A percentile compares a stretch with the other conserved stretches of the same genome.
Evolutionary conservation across 2,113 vertebrate species (phyloP).

Genomic region (Chunga burmeisteri): DNA sequence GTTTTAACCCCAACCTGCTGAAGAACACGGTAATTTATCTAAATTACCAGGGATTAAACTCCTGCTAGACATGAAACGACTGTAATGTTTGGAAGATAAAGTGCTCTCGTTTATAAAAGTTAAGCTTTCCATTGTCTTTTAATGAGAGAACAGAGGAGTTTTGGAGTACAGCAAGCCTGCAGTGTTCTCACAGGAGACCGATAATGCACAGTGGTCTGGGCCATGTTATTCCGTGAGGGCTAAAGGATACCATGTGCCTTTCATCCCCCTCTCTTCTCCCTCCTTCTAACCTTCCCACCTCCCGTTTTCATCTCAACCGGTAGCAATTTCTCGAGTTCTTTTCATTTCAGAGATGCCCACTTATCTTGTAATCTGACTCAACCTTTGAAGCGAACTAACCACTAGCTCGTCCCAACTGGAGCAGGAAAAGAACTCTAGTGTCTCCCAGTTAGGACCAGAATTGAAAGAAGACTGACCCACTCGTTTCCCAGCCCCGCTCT

Average conservation of each 20-base stretch:
- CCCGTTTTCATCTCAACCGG: neutral
- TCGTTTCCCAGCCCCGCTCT: neutral
- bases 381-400: constrained; percentile 21
- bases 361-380: constrained; percentile 67
- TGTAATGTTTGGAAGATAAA: constrained; percentile 2
- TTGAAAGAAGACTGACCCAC: neutral
- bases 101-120: neutral
- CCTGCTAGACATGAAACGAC: neutral
- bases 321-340: constrained; percentile 31
- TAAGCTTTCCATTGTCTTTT: neutral
- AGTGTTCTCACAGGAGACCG: neutral
- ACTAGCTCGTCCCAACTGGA: neutral
- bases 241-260: neutral
- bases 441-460: neutral
- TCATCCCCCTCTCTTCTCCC: neutral
- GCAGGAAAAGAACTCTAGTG: neutral
- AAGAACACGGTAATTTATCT: constrained; percentile 3
- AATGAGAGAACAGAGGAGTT: neutral
- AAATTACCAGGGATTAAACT: constrained; percentile 41
- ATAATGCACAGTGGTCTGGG: neutral
- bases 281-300: neutral
- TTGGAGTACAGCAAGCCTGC: neutral
- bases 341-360: constrained; percentile 20
- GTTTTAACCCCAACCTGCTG: constrained; percentile 44
- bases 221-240: neutral